phyloP scores from a whole-genome alignment of 2,888 invertebrate genomes.

The Boloria euphrosyne region DNA sequence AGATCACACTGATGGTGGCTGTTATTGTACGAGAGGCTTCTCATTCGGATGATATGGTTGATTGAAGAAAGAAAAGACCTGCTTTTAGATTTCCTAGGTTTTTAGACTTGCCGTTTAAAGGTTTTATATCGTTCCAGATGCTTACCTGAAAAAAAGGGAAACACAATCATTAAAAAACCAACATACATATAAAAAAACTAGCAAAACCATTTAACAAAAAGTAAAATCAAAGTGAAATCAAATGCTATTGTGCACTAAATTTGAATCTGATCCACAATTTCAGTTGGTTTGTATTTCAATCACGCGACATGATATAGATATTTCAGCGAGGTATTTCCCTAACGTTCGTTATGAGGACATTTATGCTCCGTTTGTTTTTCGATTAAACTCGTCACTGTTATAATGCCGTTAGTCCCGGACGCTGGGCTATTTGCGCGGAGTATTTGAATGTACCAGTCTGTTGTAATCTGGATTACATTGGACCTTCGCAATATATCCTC shows the following conservation, averaged over 20 bases:
- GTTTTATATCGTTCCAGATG: not conserved
- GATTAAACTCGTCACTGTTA: constrained; percentile 42
- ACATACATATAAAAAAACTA: not conserved
- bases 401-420: constrained; percentile 32
- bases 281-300: constrained; percentile 30
- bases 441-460: constrained; percentile 16
- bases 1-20: constrained; percentile 77
- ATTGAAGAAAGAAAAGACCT: constrained; percentile 50
- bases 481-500: constrained; percentile 3
- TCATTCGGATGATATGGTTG: constrained; percentile 49
- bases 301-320: constrained; percentile 20
- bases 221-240: constrained; percentile 15
- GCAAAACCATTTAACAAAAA: not conserved
- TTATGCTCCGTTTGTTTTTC: constrained; percentile 46
- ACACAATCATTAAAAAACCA: not conserved
- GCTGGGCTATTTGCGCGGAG: constrained; percentile 16
- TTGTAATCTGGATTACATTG: constrained; percentile 11
- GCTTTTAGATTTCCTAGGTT: constrained; percentile 12
- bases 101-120: not conserved
- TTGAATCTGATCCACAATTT: constrained; percentile 30
- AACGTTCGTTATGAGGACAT: constrained; percentile 39
- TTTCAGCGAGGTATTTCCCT: constrained; percentile 22
- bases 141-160: constrained; percentile 24
- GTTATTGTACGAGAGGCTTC: constrained; percentile 67
- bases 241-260: constrained; percentile 22